phyloP scores from a whole-genome alignment of 2,888 invertebrate genomes.

The Spicauda simplicius region DNA sequence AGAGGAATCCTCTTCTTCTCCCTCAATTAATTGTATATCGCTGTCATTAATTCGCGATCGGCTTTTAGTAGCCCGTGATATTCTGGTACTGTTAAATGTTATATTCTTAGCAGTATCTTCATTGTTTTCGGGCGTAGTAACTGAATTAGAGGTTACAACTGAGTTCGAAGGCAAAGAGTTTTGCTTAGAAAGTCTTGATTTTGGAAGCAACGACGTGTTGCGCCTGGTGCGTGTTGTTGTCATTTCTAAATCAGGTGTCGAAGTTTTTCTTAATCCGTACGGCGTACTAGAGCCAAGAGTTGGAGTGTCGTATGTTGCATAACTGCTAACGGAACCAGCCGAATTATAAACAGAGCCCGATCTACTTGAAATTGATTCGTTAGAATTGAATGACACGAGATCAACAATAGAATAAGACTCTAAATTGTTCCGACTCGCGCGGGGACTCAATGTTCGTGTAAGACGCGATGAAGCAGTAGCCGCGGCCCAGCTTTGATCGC shows the following conservation, averaged over 20 bases:
- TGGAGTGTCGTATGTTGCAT: conserved; percentile 54
- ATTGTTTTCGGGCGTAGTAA: conserved; percentile 52
- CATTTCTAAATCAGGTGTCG: background rate
- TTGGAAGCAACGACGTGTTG: background rate
- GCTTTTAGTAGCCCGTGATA: conserved; percentile 56
- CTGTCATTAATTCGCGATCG: conserved; percentile 63
- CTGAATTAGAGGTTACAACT: background rate
- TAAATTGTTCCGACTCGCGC: conserved; percentile 45
- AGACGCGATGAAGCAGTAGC: conserved; percentile 47
- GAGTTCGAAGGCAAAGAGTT: background rate
- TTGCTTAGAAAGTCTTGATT: background rate
- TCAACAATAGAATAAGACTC: conserved; percentile 74
- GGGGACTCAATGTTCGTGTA: conserved; percentile 53
- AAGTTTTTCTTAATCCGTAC: conserved; percentile 39
- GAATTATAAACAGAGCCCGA: conserved; percentile 62
- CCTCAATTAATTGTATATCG: background rate
- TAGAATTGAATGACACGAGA: conserved; percentile 62
- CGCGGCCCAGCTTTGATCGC: conserved; percentile 45
- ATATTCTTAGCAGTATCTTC: conserved; percentile 53
- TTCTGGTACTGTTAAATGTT: conserved; percentile 54
- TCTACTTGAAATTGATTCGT: conserved; percentile 18
- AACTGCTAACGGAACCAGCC: conserved; percentile 49
- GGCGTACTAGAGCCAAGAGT: conserved; percentile 64
- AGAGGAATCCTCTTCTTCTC: conserved; percentile 33
- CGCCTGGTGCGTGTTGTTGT: background rate